phyloP scores from a whole-genome alignment of 2,113 vertebrate genomes.

The Hassar affinis region DNA sequence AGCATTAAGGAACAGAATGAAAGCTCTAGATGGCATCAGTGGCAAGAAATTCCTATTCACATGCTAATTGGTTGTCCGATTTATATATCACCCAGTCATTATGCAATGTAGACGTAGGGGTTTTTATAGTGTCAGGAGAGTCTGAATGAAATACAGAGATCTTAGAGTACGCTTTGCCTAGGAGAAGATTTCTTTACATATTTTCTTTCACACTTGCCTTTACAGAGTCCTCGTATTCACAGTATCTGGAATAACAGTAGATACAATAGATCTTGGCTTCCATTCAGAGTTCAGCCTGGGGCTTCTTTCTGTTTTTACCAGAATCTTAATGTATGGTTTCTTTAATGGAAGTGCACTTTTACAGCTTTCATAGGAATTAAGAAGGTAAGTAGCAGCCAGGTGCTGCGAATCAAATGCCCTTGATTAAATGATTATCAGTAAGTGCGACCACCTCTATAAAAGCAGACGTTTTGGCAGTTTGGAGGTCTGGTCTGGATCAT shows the following conservation, averaged over 20 bases:
- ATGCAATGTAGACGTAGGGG: background rate
- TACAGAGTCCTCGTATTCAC: background rate
- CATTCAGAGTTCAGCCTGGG: background rate
- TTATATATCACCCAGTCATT: background rate
- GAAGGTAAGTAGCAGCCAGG: no score
- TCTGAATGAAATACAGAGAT: background rate
- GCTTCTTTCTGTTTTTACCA: background rate
- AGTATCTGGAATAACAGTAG: background rate
- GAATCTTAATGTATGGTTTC: background rate
- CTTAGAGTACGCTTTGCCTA: background rate
- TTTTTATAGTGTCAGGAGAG: background rate
- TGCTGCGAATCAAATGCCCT: no score
- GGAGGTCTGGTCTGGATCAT: no score
- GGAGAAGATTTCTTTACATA: background rate
- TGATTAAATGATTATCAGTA: no score
- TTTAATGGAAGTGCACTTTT: no score
- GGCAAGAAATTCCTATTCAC: background rate
- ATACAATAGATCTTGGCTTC: background rate
- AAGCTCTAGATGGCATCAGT: background rate
- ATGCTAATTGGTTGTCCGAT: background rate
- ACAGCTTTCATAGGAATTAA: no score
- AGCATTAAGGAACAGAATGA: conserved; percentile 1
- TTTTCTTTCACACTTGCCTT: background rate
- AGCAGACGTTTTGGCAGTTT: no score
- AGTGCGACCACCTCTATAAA: no score